Evolutionary conservation across 2,797 vertebrate genomes (phyloP).

Genomic region (Chrysocyon brachyurus): DNA sequence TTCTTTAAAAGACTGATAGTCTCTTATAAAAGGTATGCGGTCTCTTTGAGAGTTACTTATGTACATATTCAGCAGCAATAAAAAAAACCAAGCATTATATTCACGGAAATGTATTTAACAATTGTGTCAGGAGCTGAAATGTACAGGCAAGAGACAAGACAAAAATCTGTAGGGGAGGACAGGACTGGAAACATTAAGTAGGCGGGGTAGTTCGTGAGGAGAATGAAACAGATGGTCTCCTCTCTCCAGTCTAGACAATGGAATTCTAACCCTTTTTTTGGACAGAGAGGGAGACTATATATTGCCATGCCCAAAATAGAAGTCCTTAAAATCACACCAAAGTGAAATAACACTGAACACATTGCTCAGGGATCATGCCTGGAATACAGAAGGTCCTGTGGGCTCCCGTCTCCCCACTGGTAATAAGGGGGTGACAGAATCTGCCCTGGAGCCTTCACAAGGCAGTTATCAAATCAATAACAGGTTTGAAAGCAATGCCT

Average conservation of each 20-base stretch:
- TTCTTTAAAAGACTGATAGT: neutral
- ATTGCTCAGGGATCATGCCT: neutral
- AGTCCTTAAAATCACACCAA: neutral
- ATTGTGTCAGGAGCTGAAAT: neutral
- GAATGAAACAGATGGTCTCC: neutral
- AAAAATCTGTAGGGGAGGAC: neutral
- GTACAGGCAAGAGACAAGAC: neutral
- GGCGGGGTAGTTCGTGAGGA: neutral
- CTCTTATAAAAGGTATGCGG: neutral
- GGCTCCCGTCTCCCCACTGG: neutral
- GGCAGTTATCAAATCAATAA: neutral
- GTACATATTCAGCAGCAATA: neutral
- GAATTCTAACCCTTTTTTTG: neutral
- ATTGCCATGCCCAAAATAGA: neutral
- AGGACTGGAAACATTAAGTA: neutral
- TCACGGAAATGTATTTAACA: neutral
- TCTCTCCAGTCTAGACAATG: neutral
- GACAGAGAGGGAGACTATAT: neutral
- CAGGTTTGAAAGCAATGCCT: neutral
- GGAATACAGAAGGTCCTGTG: rapidly evolving
- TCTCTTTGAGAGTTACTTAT: neutral
- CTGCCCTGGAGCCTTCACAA: neutral
- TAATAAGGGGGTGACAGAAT: neutral
- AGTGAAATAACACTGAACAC: neutral
- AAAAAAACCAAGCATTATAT: constrained; percentile 8